Evolutionary conservation across 2,888 invertebrate genomes (phyloP).

Genomic region (Allygus modestus): DNA sequence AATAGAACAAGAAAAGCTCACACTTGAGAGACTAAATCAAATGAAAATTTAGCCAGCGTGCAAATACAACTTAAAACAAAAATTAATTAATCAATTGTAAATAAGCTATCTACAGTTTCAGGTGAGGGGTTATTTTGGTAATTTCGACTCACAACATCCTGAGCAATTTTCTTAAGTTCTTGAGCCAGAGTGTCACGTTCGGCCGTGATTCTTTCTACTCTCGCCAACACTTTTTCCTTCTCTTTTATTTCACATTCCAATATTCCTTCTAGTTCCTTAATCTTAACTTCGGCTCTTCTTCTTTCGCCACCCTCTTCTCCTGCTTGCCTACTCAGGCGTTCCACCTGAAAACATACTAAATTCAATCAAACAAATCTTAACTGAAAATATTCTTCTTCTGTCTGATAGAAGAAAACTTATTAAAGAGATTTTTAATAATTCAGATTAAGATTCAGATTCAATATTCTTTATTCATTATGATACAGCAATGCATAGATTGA

Average conservation of each 20-base stretch:
- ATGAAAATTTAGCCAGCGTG: not conserved
- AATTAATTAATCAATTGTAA: not conserved
- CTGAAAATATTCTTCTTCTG: not conserved
- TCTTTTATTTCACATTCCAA: conserved; percentile 72
- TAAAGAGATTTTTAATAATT: no score
- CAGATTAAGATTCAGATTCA: no score
- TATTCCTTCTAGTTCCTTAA: conserved; percentile 81
- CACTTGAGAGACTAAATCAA: no score
- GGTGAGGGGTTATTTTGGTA: not conserved
- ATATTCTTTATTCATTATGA: no score
- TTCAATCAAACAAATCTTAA: not conserved
- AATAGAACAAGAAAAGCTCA: no score
- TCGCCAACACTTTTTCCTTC: conserved; percentile 74
- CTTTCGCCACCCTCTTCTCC: conserved; percentile 91
- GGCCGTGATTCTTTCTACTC: conserved; percentile 76
- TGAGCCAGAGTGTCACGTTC: conserved; percentile 77
- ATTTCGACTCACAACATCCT: conserved; percentile 63
- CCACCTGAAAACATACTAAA: conserved; percentile 77
- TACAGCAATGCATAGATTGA: no score
- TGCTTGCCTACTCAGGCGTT: conserved; percentile 88
- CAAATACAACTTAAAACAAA: not conserved
- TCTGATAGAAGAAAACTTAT: no score
- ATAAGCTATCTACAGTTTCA: conserved; percentile 36
- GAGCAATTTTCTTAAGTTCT: conserved; percentile 75
- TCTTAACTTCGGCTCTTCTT: conserved; percentile 81